Evolutionary conservation across 2,113 vertebrate species (phyloP), one percentile per base, ranked within the genome.

Genomic region (Mormyrus iriodes): DNA sequence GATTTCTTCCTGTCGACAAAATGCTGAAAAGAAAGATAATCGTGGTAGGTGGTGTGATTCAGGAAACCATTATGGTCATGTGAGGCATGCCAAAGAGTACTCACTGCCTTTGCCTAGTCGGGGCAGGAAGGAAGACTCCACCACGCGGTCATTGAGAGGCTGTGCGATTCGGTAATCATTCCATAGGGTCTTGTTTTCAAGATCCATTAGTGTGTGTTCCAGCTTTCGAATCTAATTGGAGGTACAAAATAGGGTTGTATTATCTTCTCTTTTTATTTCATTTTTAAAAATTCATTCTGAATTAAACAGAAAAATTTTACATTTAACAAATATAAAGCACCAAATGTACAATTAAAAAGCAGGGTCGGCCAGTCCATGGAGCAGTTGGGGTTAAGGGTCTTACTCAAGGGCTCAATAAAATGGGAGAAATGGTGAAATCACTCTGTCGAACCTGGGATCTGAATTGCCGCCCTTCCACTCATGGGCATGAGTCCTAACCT

Each of bases 131-230:
- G 96, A 99, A 0, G 97, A 94, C 90, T 97, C 94, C 35, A 99
- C 97, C 44, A 95, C 92, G 0, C 98, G 93, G 55, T 93, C 76
- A 5, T 96, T 94, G 88, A 99, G 96, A 15, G 96, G 95, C 93
- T 99, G 97, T 1, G 92, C 93, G 0, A 91, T 95, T 39, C 98
- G 96, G 93, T 97, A 98, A 87, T 96, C 95, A 0, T 97, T 97
- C 90, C 94, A 96, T 79, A 99, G 89, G 0, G 96, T 98, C 61
- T 93, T 92, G 91, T 99, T 97, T 0, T 96, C 61, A 39, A 94
- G 89, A 92, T 98, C 96, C 95, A 97, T 91, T 65, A 99, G 79
- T 0, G 97, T 95, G 35, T 91, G 96, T 93, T 98, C 97, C 69
- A 99, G 92, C 69, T 96, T 96, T 79, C 88, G 92, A 85, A 98